Evolutionary conservation across 2,888 invertebrate genomes (phyloP), one percentile per base, ranked within the genome.

Genomic region (Brenthis hecate): DNA sequence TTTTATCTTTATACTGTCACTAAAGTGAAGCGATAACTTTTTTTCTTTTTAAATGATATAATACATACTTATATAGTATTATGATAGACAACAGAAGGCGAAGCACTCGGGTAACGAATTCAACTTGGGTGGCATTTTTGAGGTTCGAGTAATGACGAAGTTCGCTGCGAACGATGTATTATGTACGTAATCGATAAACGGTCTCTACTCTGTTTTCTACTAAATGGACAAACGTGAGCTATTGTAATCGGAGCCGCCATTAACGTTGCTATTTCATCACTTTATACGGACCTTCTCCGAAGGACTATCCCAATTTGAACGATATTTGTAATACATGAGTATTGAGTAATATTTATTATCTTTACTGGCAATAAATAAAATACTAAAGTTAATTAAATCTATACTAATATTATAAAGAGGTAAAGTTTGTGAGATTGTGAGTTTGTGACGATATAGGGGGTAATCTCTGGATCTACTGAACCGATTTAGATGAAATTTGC

Each of bases 111-210:
- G 11, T 56, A 67, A 70, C 73, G 79, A 80, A 76, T 75, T 81
- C 90, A 76, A 85, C 90, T 86, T 90, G 91, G 91, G 91, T 91
- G 91, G 90, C 86, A 78, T 83, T 79, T 89, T 90, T 65, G 71
- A 73, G 70, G 71, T 73, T 88, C 84, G 85, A 85, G 89, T 86
- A 88, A 84, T 84, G 84, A 81, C 84, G 84, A 83, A 82, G 84
- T 85, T 82, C 83, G 84, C 78, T 83, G 75, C 76, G 78, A 76
- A 60, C 50, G 50, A 60, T 48, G 50, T 28, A 50, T 60, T 60
- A 60, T 50, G 69, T 69, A 68, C 69, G 67, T 77, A 80, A 81
- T 84, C 83, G 80, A 84, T 85, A 85, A 84, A 83, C 77, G 78
- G 72, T 55, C 32, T 53, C 58, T 80, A 79, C 80, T 83, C 76